Evolutionary conservation across 2,888 invertebrate genomes (phyloP).

Genomic region (Drosophila lutescens): DNA sequence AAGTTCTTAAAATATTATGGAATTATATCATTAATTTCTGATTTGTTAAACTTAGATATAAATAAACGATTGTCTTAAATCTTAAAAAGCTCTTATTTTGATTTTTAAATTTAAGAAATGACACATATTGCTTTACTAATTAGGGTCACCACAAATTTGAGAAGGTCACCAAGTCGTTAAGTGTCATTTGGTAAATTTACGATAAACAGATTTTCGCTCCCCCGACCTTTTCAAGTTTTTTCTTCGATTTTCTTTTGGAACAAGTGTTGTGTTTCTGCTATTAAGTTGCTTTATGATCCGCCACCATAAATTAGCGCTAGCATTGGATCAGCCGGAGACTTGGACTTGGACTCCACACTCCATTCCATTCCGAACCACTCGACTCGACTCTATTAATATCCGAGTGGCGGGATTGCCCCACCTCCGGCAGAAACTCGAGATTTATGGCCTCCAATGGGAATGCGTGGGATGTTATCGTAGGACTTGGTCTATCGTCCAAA

Average conservation of each 20-base stretch:
- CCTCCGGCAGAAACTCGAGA: constrained; percentile 2
- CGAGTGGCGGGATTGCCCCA: constrained; percentile 5
- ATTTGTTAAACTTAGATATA: no score
- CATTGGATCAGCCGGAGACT: constrained; percentile 30
- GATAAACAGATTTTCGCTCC: constrained; percentile 13
- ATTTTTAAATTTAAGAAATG: not conserved
- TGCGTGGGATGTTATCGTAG: constrained; percentile 58
- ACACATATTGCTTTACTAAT: not conserved
- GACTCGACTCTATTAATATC: constrained; percentile 37
- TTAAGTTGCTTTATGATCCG: constrained; percentile 30
- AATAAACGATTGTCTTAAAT: not conserved
- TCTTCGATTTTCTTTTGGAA: not conserved
- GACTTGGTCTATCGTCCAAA: constrained; percentile 21
- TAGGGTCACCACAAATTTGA: constrained; percentile 4
- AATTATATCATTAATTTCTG: no score
- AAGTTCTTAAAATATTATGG: no score
- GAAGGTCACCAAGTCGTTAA: constrained; percentile 10
- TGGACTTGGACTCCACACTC: constrained; percentile 15
- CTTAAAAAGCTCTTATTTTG: not conserved
- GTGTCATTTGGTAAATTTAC: constrained; percentile 30
- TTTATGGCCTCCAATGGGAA: constrained; percentile 35
- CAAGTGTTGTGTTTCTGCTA: constrained; percentile 12
- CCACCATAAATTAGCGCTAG: constrained; percentile 24
- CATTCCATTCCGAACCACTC: no score
- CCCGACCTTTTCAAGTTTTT: not conserved